Base-by-base conservation (phyloP, 2,888 invertebrate genomes). In the Cryptosula pallasiana region DNA sequence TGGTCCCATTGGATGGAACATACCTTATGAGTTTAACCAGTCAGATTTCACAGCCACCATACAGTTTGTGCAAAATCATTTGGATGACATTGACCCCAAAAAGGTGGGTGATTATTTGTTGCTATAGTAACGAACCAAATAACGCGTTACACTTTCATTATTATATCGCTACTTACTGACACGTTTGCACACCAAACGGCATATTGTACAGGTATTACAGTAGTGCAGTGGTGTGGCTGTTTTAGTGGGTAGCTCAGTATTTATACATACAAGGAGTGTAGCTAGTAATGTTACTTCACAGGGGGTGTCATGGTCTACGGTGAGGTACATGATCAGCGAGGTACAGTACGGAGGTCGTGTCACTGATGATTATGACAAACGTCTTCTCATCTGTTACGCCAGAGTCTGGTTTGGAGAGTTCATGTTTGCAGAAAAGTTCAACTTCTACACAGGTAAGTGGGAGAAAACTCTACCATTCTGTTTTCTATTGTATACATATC, bases 311-410 rank as follows among this genome's bases (percentile, higher is more conserved):
- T 97, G 96, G 96, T 93, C 93, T 27, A 97, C 96, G 0, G 91
- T 97, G 13, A 94, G 95, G 82, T 97, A 96, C 83, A 97, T 97
- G 96, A 89, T 96, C 45, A 95, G 96, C 36, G 96, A 97, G 86
- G 88, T 90, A 9, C 89, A 89, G 80, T 90, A 90, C 77, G 94
- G 94, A 20, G 96, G 96, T 1, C 88, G 96, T 77, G 96, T 97
- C 0, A 97, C 97, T 0, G 97, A 97, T 81, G 96, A 97, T 83
- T 97, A 95, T 82, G 97, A 97, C 86, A 96, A 96, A 85, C 89
- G 95, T 36, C 87, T 97, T 29, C 86, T 97, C 55, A 94, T 92
- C 32, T 95, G 96, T 0, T 97, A 96, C 81, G 94, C 95, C 0
- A 91, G 93, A 32, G 85, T 87, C 36, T 97, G 96, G 96, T 96